Evolutionary conservation across 2,113 vertebrate species (phyloP), one percentile per base, ranked within the genome.

Genomic region (Marmota monax): DNA sequence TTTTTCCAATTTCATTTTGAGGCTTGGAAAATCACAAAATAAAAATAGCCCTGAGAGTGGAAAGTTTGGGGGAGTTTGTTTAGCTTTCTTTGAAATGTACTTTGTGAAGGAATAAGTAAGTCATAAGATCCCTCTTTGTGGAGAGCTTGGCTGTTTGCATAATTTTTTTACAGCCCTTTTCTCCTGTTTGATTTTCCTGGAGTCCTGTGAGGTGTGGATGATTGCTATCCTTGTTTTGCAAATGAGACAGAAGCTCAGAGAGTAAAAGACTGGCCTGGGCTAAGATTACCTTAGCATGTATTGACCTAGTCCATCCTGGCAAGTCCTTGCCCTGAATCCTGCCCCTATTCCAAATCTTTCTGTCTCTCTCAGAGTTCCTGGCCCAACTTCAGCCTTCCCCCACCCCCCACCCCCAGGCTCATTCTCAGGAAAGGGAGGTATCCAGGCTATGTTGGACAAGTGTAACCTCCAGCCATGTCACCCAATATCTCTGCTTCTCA

Each of bases 31-130:
- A 97, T 90, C 97, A 98, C 96, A 83, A 78, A 95, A 94, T 61
- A 94, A 97, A 95, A 98, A 98, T 97, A 98, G 96, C 98, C 95
- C 94, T 94, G 97, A 97, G 98, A 97, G 95, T 95, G 97, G 96
- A 98, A 97, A 97, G 97, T 98, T 97, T 96, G 92, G 93, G 97
- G 93, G 93, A 96, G 95, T 97, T 97, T 97, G 89, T 97, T 96
- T 97, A 97, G 93, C 91, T 97, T 95, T 94, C 95, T 97, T 96
- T 97, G 97, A 98, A 96, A 97, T 92, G 90, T 72, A 82, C 95
- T 97, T 95, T 76, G 90, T 87, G 87, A 89, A 93, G 90, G 96
- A 96, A 45, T 86, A 90, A 96, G 92, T 88, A 27, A 61, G 56
- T 89, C 92, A 80, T 67, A 69, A 92, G 85, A 91, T 84, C 93